Evolutionary conservation across 2,797 vertebrate species (phyloP).

Genomic region (Poecilia wingei): DNA sequence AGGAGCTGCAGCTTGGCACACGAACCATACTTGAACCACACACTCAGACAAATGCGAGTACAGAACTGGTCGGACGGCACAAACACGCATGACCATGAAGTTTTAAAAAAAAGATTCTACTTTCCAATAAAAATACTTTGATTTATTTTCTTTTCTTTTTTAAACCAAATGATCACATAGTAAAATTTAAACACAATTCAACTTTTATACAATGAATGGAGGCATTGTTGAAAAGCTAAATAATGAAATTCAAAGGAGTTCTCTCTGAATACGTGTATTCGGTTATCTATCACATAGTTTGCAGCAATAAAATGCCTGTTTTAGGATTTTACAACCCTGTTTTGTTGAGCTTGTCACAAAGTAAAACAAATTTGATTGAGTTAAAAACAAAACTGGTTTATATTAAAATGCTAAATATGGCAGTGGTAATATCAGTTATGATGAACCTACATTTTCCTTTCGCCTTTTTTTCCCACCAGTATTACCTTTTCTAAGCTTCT

Average conservation of each 20-base stretch:
- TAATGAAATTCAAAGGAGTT: not conserved
- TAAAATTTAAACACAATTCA: not conserved
- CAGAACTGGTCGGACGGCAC: slow-evolving; percentile 15
- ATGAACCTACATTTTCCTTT: not conserved
- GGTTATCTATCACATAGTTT: not conserved
- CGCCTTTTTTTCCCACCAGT: not conserved
- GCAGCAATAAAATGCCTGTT: not conserved
- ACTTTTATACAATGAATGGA: not conserved
- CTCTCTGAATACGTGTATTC: not conserved
- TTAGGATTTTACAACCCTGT: not conserved
- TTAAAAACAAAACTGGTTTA: not conserved
- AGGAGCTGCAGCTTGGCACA: slow-evolving; percentile 59
- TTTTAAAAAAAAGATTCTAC: not conserved
- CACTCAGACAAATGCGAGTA: slow-evolving; percentile 24
- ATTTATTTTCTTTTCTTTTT: not conserved
- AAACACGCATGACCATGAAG: not conserved
- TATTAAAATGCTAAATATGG: not conserved
- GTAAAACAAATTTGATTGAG: not conserved
- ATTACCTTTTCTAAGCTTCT: not conserved
- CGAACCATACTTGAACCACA: slow-evolving; percentile 43
- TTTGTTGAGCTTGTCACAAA: not conserved
- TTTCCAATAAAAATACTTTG: not conserved
- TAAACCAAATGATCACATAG: not conserved
- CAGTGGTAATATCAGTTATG: not conserved
- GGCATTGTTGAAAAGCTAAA: not conserved